A percentile compares a stretch with the other conserved stretches of the same genome.
phyloP scores from a whole-genome alignment of 2,113 vertebrate species.

The Scortum barcoo region DNA sequence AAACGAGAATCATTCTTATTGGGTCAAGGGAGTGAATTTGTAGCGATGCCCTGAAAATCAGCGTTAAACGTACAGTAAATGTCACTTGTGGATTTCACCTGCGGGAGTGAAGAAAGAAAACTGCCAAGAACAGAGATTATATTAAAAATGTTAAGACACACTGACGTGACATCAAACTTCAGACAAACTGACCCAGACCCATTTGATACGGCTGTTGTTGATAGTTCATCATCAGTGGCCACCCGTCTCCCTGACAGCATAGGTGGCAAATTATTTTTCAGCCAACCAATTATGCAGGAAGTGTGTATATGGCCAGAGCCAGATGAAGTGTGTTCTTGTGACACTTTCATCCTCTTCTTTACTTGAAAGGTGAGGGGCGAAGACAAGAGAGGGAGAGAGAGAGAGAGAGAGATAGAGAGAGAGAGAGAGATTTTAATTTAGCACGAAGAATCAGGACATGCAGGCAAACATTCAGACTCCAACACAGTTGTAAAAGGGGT shows the following conservation, averaged over 20 bases:
- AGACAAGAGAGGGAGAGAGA: neutral
- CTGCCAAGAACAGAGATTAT: neutral
- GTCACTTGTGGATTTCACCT: slow-evolving; percentile 16
- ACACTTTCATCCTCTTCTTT: slow-evolving; percentile 27
- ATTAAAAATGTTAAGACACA: neutral
- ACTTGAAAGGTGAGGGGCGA: slow-evolving; percentile 1
- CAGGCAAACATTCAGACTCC: neutral
- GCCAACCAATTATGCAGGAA: slow-evolving; percentile 43
- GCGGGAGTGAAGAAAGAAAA: slow-evolving; percentile 4
- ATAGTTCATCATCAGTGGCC: slow-evolving; percentile 17
- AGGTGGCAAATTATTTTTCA: slow-evolving; percentile 23
- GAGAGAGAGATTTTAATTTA: neutral
- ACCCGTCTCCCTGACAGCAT: slow-evolving; percentile 6
- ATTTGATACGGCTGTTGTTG: neutral
- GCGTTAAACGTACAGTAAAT: slow-evolving; percentile 1
- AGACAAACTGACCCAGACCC: neutral
- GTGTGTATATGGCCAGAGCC: slow-evolving; percentile 39
- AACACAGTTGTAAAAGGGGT: neutral
- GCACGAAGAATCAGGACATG: neutral
- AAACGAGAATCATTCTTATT: neutral
- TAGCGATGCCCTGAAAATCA: slow-evolving; percentile 1
- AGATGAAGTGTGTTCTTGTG: slow-evolving; percentile 32
- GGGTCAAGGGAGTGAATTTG: neutral
- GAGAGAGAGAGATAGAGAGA: neutral
- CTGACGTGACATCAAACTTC: neutral